These are phyloP conservation scores for Gisinianus flammeolus DNA, from an alignment of 2,888 invertebrate species.

Conservation along the genomic window DNA sequence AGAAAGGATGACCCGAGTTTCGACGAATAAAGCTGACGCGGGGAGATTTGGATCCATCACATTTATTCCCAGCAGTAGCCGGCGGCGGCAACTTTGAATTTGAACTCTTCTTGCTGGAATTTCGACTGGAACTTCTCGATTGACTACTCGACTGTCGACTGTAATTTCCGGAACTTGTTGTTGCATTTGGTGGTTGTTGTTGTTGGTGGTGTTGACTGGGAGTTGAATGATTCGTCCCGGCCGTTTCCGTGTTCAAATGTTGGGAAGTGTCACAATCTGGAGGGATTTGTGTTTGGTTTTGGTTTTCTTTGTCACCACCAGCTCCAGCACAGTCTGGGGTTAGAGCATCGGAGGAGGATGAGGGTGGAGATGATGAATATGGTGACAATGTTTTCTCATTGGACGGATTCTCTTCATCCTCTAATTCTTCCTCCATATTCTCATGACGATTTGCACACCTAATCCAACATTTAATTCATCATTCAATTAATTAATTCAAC, in stretches of 20 bases:
- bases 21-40: conserved; percentile 3
- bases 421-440: not conserved
- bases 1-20: conserved; percentile 23
- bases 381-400: not conserved
- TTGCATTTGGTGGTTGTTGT: no score
- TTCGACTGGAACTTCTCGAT: not conserved
- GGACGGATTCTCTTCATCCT: not conserved
- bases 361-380: no score
- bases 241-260: not conserved
- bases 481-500: not conserved
- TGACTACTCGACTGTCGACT: not conserved
- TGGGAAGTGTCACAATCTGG: not conserved
- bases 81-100: not conserved
- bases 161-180: no score
- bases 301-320: not conserved
- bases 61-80: not conserved
- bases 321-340: not conserved
- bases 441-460: not conserved
- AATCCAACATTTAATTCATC: not conserved
- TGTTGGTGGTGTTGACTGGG: not conserved
- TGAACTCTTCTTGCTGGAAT: not conserved
- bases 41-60: not conserved
- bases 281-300: not conserved
- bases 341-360: not conserved
- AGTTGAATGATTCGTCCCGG: not conserved